Conservation (phyloP, 1,140 invertebrate genomes). For the Acromyrmex heyeri region DNA sequence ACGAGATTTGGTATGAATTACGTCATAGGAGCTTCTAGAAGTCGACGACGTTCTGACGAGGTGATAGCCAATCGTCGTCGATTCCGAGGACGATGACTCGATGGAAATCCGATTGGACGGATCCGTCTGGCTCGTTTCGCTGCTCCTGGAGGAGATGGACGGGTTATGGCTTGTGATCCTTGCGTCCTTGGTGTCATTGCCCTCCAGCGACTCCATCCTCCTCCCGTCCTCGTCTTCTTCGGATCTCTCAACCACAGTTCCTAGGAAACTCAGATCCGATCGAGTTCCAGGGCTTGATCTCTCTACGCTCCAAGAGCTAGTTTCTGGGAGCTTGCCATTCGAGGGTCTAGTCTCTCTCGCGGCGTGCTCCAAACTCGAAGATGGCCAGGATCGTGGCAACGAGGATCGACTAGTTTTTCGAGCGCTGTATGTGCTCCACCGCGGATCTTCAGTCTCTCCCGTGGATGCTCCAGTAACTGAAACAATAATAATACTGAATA, state of each 20-base stretch:
- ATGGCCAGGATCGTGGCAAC: conserved; percentile 43
- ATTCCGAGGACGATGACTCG: conserved; percentile 54
- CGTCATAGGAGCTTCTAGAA: conserved; percentile 49
- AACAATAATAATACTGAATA: conserved; percentile 69
- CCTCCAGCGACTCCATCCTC: conserved; percentile 15
- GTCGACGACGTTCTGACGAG: neutral
- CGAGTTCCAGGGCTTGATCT: conserved; percentile 42
- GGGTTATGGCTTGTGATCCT: conserved; percentile 37
- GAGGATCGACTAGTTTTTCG: conserved; percentile 69
- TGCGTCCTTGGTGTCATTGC: conserved; percentile 30
- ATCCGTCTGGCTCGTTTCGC: conserved; percentile 61
- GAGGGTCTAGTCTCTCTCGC: conserved; percentile 44
- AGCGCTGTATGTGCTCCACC: conserved; percentile 69
- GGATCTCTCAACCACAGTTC: conserved; percentile 41
- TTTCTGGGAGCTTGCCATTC: conserved; percentile 58
- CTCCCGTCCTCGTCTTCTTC: conserved; percentile 41
- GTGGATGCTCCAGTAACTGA: conserved; percentile 78
- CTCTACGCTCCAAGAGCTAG: conserved; percentile 63
- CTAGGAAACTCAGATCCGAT: conserved; percentile 43
- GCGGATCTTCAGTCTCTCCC: conserved; percentile 68
- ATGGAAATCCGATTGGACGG: conserved; percentile 56
- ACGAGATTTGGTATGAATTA: conserved; percentile 56
- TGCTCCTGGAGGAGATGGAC: conserved; percentile 43
- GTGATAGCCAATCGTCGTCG: conserved; percentile 34
- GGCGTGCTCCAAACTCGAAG: conserved; percentile 55